Percentiles rank a stretch among this genome's conserved stretches.
phyloP scores from a whole-genome alignment of 1,140 invertebrate species.

The Goniozus legneri region DNA sequence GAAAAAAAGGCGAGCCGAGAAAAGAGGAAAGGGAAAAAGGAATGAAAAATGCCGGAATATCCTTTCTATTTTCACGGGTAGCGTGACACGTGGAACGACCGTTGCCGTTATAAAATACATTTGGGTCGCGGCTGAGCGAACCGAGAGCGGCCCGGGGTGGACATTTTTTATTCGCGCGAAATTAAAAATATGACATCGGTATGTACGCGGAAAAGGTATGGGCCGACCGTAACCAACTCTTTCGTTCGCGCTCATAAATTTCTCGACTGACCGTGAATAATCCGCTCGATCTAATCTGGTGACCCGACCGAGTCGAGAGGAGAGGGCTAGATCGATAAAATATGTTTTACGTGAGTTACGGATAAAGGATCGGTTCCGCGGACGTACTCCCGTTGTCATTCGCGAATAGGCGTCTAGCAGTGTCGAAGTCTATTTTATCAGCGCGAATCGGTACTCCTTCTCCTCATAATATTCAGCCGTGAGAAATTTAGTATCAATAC shows the following conservation, averaged over 20 bases:
- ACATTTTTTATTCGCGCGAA: too few relatives aligned
- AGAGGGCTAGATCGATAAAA: conserved; percentile 20
- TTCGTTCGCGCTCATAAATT: conserved; percentile 9
- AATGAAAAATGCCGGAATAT: too few relatives aligned
- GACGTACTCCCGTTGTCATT: neutral
- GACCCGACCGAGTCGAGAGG: neutral
- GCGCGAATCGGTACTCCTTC: conserved; percentile 12
- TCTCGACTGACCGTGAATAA: conserved; percentile 17
- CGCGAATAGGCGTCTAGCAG: too few relatives aligned
- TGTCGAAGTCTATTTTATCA: conserved; percentile 16
- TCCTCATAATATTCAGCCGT: conserved; percentile 8
- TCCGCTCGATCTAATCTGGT: conserved; percentile 24
- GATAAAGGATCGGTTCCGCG: conserved; percentile 7
- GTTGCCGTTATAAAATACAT: too few relatives aligned
- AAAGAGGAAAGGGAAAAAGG: too few relatives aligned
- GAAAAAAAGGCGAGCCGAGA: too few relatives aligned
- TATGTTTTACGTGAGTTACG: conserved; percentile 19
- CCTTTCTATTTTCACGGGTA: too few relatives aligned
- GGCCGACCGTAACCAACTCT: neutral
- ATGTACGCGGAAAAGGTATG: conserved; percentile 1
- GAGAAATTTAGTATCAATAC: conserved; percentile 1
- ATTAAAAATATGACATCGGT: too few relatives aligned
- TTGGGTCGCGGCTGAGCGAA: too few relatives aligned
- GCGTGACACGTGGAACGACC: too few relatives aligned
- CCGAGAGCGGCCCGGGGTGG: too few relatives aligned